Conservation (phyloP, 2,888 invertebrate genomes). For the Leptopilina syphax region DNA sequence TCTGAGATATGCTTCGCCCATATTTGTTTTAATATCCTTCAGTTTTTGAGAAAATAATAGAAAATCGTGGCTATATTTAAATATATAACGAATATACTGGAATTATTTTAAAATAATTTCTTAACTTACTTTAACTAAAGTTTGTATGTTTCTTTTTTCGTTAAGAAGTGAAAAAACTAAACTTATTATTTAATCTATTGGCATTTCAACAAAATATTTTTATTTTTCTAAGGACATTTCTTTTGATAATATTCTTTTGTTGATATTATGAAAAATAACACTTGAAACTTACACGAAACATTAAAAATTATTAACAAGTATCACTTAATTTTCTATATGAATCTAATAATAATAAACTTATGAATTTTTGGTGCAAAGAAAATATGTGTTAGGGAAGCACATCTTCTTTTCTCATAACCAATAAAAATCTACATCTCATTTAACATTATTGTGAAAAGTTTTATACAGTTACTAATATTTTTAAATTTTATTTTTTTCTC, state of each 20-base stretch:
- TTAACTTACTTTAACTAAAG: slow-evolving; percentile 6
- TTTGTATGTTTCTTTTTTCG: not conserved
- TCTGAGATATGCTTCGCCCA: slow-evolving; percentile 8
- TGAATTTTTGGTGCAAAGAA: slow-evolving; percentile 58
- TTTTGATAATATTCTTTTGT: not conserved
- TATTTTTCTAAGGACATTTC: too few species aligned
- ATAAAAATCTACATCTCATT: slow-evolving; percentile 35
- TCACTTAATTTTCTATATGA: slow-evolving; percentile 47
- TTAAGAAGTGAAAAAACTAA: not conserved
- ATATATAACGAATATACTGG: not conserved
- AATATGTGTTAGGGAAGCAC: slow-evolving; percentile 60
- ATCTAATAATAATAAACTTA: slow-evolving; percentile 40
- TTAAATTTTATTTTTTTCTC: slow-evolving; percentile 7
- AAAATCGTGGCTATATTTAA: not conserved
- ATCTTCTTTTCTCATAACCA: slow-evolving; percentile 45
- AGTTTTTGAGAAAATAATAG: not conserved
- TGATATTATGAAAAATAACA: slow-evolving; percentile 29
- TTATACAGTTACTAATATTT: slow-evolving; percentile 26
- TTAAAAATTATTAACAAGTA: slow-evolving; percentile 36
- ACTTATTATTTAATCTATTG: slow-evolving; percentile 12
- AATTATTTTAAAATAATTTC: not conserved
- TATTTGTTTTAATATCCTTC: too few species aligned
- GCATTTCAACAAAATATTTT: not conserved
- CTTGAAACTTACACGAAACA: slow-evolving; percentile 41
- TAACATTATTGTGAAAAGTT: slow-evolving; percentile 18